A percentile compares a stretch with the other conserved stretches of the same genome.
phyloP scores from a whole-genome alignment of 2,888 invertebrate species.

The Steinernema scapterisci region DNA sequence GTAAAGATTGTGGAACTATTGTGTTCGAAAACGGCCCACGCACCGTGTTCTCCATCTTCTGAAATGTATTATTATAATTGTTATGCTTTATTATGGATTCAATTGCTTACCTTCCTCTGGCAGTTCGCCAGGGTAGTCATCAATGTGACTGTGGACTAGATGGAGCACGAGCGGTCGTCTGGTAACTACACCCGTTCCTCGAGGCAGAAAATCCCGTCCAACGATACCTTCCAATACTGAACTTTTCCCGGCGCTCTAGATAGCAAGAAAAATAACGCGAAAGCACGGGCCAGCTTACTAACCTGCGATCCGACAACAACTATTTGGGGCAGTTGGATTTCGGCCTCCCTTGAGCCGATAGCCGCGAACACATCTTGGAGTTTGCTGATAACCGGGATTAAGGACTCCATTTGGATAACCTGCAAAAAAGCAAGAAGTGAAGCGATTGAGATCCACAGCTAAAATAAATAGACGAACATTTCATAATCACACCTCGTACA shows the following conservation, averaged over 20 bases:
- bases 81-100: not conserved
- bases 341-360: slow-evolving; percentile 83
- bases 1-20: slow-evolving; percentile 84
- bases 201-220: slow-evolving; percentile 92
- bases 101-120: not conserved
- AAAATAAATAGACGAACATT: too few relatives aligned
- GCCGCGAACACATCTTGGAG: slow-evolving; percentile 99
- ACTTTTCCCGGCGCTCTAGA: slow-evolving; percentile 97
- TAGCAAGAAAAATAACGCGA: slow-evolving; percentile 43
- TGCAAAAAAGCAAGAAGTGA: too few relatives aligned
- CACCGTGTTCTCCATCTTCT: slow-evolving; percentile 70
- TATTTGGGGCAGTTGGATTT: slow-evolving; percentile 95
- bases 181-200: slow-evolving; percentile 96
- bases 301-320: slow-evolving; percentile 98
- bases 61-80: slow-evolving; percentile 26
- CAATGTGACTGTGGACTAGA: slow-evolving; percentile 85
- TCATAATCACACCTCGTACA: too few relatives aligned
- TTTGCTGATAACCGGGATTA: slow-evolving; percentile 99
- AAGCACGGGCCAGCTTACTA: not conserved
- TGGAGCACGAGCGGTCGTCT: slow-evolving; percentile 91
- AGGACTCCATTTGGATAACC: slow-evolving; percentile 81
- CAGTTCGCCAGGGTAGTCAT: slow-evolving; percentile 72
- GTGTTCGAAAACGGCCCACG: slow-evolving; percentile 96
- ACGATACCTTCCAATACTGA: slow-evolving; percentile 97
- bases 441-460: too few relatives aligned